These are phyloP conservation scores for Meloidogyne chitwoodi DNA, from an alignment of 1,140 invertebrate genomes.

Conservation along the genomic window DNA sequence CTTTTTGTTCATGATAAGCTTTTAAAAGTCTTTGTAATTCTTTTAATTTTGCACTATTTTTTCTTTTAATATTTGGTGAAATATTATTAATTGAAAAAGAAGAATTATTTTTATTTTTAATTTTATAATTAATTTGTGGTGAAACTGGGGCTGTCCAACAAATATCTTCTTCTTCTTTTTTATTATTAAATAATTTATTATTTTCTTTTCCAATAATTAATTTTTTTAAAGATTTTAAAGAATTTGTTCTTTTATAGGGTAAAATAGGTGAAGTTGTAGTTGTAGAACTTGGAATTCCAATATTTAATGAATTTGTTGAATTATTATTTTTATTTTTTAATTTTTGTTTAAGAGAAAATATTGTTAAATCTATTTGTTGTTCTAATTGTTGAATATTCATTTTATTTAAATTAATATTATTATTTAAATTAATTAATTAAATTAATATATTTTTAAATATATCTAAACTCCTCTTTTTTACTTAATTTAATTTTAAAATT, in stretches of 20 bases:
- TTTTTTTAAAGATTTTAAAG: not conserved
- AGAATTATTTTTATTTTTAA: not conserved
- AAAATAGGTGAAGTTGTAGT: too few relatives aligned
- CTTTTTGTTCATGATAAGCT: constrained; percentile 1
- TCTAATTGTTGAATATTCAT: not conserved
- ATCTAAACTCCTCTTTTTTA: too few relatives aligned
- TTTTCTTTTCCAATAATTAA: too few relatives aligned
- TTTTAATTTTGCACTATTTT: not conserved
- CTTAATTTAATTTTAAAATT: too few relatives aligned
- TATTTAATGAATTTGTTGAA: not conserved
- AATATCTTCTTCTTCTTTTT: not conserved
- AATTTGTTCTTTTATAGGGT: not conserved
- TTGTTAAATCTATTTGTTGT: constrained; percentile 4
- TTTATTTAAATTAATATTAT: not conserved
- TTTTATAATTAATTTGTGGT: not conserved
- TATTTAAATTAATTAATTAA: too few relatives aligned
- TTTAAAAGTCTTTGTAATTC: constrained; percentile 12
- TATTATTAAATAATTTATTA: not conserved
- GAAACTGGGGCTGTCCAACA: constrained; percentile 10
- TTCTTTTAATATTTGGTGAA: not conserved
- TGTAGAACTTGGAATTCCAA: not conserved
- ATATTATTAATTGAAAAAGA: not conserved
- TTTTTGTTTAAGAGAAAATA: not conserved
- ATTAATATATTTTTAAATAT: too few relatives aligned
- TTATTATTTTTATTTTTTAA: not conserved